phyloP scores from a whole-genome alignment of 1,140 invertebrate species.

The Palaemon carinicauda region DNA sequence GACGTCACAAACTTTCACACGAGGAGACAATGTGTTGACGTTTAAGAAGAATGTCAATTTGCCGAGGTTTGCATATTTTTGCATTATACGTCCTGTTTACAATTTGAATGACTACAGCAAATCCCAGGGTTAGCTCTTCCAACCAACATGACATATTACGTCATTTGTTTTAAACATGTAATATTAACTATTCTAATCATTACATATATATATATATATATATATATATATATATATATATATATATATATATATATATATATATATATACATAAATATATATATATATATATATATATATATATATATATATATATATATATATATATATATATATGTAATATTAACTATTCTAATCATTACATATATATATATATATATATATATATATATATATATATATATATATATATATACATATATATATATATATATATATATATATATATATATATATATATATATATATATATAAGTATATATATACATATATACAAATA shows the following conservation, averaged over 20 bases:
- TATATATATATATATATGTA: not conserved
- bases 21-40: no score
- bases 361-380: not conserved
- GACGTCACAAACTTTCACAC: no score
- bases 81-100: no score
- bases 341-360: no score
- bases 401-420: not conserved
- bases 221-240: constrained; percentile 9
- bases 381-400: not conserved
- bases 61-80: no score
- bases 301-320: constrained; percentile 3
- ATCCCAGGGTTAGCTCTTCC: no score
- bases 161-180: no score
- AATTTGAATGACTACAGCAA: no score
- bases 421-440: not conserved
- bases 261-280: not conserved
- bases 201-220: not conserved
- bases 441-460: not conserved
- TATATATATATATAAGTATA: not conserved
- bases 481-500: not conserved
- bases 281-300: not conserved
- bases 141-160: no score
- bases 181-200: no score
- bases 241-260: constrained; percentile 9
- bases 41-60: no score